Percentiles rank a stretch among this genome's conserved stretches.
Conservation (phyloP, 2,888 invertebrate genomes). For the Sminthurides aquaticus region DNA sequence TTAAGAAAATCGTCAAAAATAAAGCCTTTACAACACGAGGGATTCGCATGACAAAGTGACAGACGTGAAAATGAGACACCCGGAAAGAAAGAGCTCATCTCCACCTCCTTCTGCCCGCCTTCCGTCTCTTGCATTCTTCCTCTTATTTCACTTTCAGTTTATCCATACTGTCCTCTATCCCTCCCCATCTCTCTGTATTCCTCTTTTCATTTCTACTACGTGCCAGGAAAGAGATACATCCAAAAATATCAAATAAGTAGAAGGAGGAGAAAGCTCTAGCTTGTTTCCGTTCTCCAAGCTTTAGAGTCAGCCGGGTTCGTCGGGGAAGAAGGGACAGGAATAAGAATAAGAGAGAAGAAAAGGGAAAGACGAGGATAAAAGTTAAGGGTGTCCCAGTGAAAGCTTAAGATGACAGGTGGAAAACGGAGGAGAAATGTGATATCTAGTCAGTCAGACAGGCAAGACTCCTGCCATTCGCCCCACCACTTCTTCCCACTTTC, state of each 20-base stretch:
- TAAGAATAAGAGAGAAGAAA: background rate
- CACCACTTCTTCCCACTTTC: too few relatives aligned
- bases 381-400: conserved; percentile 16
- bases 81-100: background rate
- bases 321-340: too few relatives aligned
- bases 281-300: too few relatives aligned
- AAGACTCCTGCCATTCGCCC: too few relatives aligned
- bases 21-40: conserved; percentile 1
- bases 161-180: background rate
- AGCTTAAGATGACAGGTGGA: conserved; percentile 19
- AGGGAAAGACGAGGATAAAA: conserved; percentile 16
- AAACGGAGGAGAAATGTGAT: conserved; percentile 21
- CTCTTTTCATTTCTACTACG: background rate
- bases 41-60: conserved; percentile 18
- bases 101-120: too few relatives aligned
- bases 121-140: background rate
- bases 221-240: background rate
- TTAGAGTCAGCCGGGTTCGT: too few relatives aligned
- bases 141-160: too few relatives aligned
- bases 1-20: background rate
- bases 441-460: conserved; percentile 8
- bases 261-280: background rate
- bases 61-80: conserved; percentile 12
- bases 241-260: background rate
- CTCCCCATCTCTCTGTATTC: conserved; percentile 1